Conservation (phyloP, 1,140 invertebrate genomes). For the Magallana ariakensis region DNA sequence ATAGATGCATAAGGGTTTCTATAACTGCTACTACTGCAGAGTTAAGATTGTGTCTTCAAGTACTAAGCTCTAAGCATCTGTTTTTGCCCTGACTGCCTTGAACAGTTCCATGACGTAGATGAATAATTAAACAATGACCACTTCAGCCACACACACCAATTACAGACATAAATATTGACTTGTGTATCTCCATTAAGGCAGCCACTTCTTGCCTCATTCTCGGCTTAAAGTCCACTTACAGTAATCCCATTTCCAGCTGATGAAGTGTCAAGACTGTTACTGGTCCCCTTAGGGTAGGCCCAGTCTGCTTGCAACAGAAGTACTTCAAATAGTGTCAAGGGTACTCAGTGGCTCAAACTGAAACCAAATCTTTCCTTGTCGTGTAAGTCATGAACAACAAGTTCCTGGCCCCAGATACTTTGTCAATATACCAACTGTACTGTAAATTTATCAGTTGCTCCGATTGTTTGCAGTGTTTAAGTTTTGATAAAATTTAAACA, state of each 20-base stretch:
- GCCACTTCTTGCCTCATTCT: slow-evolving; percentile 23
- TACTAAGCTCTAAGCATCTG: too few relatives aligned
- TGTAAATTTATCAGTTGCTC: slow-evolving; percentile 24
- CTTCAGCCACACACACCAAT: not conserved
- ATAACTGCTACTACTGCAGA: too few relatives aligned
- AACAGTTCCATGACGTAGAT: too few relatives aligned
- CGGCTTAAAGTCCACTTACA: slow-evolving; percentile 24
- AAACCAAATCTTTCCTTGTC: slow-evolving; percentile 13
- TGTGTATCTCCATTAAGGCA: not conserved
- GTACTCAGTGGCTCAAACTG: not conserved
- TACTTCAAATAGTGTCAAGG: slow-evolving; percentile 15
- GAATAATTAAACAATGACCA: not conserved
- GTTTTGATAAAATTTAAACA: slow-evolving; percentile 34
- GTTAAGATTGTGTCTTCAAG: too few relatives aligned
- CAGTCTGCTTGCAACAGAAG: not conserved
- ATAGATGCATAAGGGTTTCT: too few relatives aligned
- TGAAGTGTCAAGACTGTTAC: not conserved
- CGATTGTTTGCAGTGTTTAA: slow-evolving; percentile 21
- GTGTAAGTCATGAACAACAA: not conserved
- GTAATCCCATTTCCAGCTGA: slow-evolving; percentile 27
- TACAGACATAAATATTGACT: slow-evolving; percentile 29
- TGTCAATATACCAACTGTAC: not conserved
- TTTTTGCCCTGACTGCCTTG: too few relatives aligned
- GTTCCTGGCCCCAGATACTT: not conserved
- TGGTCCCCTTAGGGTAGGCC: not conserved